Evolutionary conservation across 2,797 vertebrate species (phyloP).

Genomic region (Acanthornis magna): DNA sequence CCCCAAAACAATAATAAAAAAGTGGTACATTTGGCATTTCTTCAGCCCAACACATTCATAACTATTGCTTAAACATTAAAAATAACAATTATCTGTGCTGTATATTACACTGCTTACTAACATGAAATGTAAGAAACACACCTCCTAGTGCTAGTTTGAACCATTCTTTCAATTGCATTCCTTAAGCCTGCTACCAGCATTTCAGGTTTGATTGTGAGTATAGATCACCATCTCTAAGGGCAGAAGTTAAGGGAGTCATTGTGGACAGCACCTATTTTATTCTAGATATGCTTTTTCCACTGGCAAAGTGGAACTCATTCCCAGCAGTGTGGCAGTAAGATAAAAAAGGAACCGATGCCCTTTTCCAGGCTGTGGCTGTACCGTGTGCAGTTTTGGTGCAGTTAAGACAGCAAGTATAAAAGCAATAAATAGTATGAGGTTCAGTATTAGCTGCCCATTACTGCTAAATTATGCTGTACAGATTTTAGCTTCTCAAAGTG

Average conservation of each 20-base stretch:
- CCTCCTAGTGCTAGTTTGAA: not conserved
- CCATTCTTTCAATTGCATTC: not conserved
- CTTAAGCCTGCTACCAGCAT: not conserved
- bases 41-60: constrained; percentile 41
- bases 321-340: constrained; percentile 8
- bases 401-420: constrained; percentile 37
- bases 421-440: constrained; percentile 33
- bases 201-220: not conserved
- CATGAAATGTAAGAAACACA: constrained; percentile 39
- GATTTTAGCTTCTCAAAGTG: not conserved
- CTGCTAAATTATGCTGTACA: not conserved
- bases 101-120: constrained; percentile 21
- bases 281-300: constrained; percentile 14
- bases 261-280: constrained; percentile 31
- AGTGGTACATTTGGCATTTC: constrained; percentile 44
- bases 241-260: constrained; percentile 1
- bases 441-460: constrained; percentile 29
- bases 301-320: constrained; percentile 38
- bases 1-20: constrained; percentile 18
- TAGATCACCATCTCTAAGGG: not conserved
- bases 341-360: not conserved
- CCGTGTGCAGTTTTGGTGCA: not conserved
- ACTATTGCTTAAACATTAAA: constrained; percentile 38
- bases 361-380: constrained; percentile 23
- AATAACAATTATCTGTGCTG: constrained; percentile 48